phyloP scores from a whole-genome alignment of 2,797 vertebrate species.

The Margarornis squamiger region DNA sequence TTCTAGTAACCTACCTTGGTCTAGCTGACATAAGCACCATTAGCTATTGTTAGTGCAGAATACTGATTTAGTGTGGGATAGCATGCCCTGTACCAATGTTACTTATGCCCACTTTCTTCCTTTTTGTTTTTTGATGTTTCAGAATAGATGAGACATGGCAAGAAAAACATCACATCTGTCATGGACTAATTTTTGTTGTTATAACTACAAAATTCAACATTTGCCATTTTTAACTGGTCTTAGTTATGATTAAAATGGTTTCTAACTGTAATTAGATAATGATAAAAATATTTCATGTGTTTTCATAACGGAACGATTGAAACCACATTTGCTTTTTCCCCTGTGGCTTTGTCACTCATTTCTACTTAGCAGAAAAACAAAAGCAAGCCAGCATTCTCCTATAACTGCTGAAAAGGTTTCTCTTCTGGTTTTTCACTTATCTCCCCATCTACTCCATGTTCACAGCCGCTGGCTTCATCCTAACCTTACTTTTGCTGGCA shows the following conservation, averaged over 20 bases:
- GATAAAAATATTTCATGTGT: not conserved
- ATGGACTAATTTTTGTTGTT: not conserved
- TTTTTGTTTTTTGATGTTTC: not conserved
- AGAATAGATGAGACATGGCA: not conserved
- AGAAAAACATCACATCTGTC: not conserved
- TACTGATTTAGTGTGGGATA: not conserved
- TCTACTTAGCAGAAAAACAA: not conserved
- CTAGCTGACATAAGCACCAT: not conserved
- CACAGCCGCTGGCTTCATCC: not conserved
- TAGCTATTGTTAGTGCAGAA: not conserved
- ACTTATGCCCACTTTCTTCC: not conserved
- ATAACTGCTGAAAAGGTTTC: not conserved
- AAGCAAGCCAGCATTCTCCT: not conserved
- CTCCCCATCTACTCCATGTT: not conserved
- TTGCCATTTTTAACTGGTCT: not conserved
- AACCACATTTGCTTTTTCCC: not conserved
- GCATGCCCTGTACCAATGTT: fast-evolving
- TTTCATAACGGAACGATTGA: not conserved
- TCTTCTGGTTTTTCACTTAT: not conserved
- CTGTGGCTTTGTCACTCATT: not conserved
- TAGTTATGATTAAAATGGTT: not conserved
- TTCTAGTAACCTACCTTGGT: not conserved
- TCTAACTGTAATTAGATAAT: not conserved
- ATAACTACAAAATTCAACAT: not conserved
- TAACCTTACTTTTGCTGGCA: not conserved